phyloP scores from a whole-genome alignment of 2,888 invertebrate species.

The Oligia strigilis region DNA sequence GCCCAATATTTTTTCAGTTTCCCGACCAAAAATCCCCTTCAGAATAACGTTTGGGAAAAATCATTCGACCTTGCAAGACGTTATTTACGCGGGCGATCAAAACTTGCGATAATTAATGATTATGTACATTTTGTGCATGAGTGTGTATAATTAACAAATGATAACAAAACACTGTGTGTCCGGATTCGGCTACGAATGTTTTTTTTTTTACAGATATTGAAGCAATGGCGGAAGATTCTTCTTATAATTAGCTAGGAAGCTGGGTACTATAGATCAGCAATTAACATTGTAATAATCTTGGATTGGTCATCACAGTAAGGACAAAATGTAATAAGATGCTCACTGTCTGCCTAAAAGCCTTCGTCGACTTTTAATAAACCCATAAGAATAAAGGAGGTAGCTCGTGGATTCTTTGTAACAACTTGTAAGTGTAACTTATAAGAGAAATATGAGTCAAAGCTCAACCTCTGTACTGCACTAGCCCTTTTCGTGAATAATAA shows the following conservation, averaged over 20 bases:
- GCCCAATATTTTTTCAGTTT: conserved; percentile 27
- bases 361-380: not conserved
- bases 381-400: not conserved
- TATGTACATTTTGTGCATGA: conserved; percentile 46
- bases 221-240: conserved; percentile 28
- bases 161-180: conserved; percentile 48
- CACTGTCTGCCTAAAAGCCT: not conserved
- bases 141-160: conserved; percentile 56
- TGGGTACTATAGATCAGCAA: not conserved
- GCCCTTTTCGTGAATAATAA: not conserved
- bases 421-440: no score
- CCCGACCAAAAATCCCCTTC: conserved; percentile 40
- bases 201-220: conserved; percentile 8
- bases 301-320: not conserved
- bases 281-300: not conserved
- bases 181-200: conserved; percentile 28
- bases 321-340: not conserved
- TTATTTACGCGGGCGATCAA: conserved; percentile 49
- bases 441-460: not conserved
- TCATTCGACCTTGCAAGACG: conserved; percentile 46
- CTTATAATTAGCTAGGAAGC: conserved; percentile 34
- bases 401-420: not conserved
- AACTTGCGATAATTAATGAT: conserved; percentile 43
- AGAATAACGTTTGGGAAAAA: conserved; percentile 50
- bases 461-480: not conserved